phyloP scores from a whole-genome alignment of 1,140 invertebrate species.

The Periplaneta americana region DNA sequence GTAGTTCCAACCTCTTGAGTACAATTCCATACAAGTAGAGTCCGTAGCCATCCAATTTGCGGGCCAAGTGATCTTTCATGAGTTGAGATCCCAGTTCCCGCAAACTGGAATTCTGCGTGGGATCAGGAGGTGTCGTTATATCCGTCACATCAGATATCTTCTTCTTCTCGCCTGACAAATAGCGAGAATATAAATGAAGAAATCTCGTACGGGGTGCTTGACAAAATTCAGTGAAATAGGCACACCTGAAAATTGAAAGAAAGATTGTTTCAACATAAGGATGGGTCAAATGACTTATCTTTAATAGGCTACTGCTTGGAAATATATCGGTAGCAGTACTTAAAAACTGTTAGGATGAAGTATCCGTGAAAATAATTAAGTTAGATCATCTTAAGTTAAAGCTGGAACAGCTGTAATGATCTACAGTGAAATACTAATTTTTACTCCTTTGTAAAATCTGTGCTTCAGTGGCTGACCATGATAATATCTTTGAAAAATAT shows the following conservation, averaged over 20 bases:
- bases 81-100: slow-evolving; percentile 49
- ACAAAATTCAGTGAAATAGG: slow-evolving; percentile 73
- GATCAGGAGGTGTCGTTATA: slow-evolving; percentile 60
- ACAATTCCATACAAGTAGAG: slow-evolving; percentile 90
- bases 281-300: no score
- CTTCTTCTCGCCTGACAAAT: slow-evolving; percentile 85
- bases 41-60: slow-evolving; percentile 78
- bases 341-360: no score
- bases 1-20: slow-evolving; percentile 79
- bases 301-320: no score
- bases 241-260: slow-evolving; percentile 49
- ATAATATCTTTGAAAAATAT: no score
- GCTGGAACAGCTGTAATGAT: no score
- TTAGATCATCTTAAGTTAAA: no score
- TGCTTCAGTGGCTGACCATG: no score
- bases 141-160: slow-evolving; percentile 79
- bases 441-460: no score
- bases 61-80: slow-evolving; percentile 49
- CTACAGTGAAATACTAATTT: no score
- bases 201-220: slow-evolving; percentile 63
- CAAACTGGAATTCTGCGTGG: slow-evolving; percentile 49
- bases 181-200: slow-evolving; percentile 77
- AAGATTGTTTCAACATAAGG: background rate
- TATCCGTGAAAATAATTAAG: no score
- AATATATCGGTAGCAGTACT: no score